Base-by-base conservation (phyloP, 2,797 vertebrate genomes). In the Paramormyrops hopkinsi region DNA sequence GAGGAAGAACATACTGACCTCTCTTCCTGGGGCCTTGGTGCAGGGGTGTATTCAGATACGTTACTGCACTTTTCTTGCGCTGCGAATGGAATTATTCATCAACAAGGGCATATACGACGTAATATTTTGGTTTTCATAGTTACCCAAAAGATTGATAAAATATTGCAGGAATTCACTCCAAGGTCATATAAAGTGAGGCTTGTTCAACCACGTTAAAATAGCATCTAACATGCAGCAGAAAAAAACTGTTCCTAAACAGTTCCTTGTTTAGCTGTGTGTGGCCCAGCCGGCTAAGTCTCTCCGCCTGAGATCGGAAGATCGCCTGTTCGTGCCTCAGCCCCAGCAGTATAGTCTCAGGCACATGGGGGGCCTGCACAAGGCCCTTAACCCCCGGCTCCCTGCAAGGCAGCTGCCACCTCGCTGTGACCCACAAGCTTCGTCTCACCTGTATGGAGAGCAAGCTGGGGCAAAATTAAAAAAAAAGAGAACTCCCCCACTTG, bases 1-100 rank as follows among this genome's bases (percentile, higher is more conserved):
- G n/a, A 37, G 22, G 14, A 54, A 25, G 17, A 7, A 83, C 88
- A 89, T 53, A 90, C 94, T 96, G 93, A 97, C 97, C 97, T 97
- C 96, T 95, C 94, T 97, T 97, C 92, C 96, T 95, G 91, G 96
- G 97, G 90, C 96, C 96, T 0, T 97, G 97, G 93, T 97, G 96
- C 95, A 96, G 94, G 93, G 97, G 97, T 92, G 96, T 97, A 92
- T 97, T 97, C 93, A 97, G 94, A 93, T 97, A 97, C 0, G 97
- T 97, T 93, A 97, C 96, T 25, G 97, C 95, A 89, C 95, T 97
- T 94, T 97, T 97, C 96, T 97, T 97, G 82, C 97, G 96, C 97
- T 97, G 95, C 90, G 93, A 92, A 92, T 89, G 92, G 37, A 65
- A 87, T 48, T 73, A 73, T 73, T 17, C 29, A 73, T 73, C 69